Conservation (phyloP, 1,140 invertebrate genomes). For the Hylaeus volcanicus region DNA sequence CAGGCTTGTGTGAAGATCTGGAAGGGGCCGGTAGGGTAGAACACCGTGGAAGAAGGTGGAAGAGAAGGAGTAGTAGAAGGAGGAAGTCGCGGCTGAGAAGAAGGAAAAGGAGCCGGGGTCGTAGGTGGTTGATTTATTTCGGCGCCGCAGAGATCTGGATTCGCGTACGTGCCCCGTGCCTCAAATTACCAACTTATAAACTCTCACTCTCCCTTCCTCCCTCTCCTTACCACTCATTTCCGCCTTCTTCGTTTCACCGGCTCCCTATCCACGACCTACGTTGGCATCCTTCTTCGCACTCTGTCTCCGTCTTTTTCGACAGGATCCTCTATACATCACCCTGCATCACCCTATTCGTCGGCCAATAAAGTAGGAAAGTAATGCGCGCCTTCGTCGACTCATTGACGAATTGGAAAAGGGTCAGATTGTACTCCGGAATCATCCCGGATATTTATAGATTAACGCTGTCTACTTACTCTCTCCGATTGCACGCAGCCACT, state of each 20-base stretch:
- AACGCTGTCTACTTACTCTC: conserved; percentile 51
- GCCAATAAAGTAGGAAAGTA: conserved; percentile 53
- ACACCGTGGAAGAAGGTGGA: conserved; percentile 10
- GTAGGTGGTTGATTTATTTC: conserved; percentile 80
- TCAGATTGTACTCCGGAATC: conserved; percentile 37
- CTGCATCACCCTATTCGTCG: conserved; percentile 58
- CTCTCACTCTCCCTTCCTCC: conserved; percentile 63
- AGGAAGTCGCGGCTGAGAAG: conserved; percentile 55
- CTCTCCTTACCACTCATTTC: conserved; percentile 41
- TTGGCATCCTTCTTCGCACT: conserved; percentile 6
- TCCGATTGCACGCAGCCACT: background rate
- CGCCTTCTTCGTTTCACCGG: background rate
- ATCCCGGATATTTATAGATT: conserved; percentile 62
- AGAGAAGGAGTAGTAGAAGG: conserved; percentile 50
- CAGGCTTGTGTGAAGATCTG: conserved; percentile 66
- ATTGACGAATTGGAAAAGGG: conserved; percentile 47
- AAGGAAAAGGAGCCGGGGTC: conserved; percentile 60
- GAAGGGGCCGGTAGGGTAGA: conserved; percentile 43
- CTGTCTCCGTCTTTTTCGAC: conserved; percentile 58
- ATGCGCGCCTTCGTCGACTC: conserved; percentile 48
- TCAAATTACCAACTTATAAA: conserved; percentile 82
- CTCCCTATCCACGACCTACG: conserved; percentile 48
- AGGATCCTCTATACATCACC: conserved; percentile 41
- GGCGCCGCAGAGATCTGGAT: conserved; percentile 79
- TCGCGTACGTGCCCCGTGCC: conserved; percentile 78